Evolutionary conservation across 2,797 vertebrate genomes (phyloP).

Genomic region (Danio kyathit): DNA sequence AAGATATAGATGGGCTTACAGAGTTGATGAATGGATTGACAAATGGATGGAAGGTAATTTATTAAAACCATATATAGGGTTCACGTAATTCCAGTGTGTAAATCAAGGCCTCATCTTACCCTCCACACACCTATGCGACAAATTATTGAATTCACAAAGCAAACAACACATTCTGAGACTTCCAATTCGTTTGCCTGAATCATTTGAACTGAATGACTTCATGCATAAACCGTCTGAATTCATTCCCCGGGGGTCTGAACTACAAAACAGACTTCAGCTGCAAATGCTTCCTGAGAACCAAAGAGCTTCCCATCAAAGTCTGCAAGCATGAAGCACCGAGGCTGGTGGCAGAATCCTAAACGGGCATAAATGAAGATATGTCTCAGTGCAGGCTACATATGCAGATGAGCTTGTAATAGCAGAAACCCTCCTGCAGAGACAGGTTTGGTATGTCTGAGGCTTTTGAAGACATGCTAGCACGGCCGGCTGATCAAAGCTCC

Average conservation of each 20-base stretch:
- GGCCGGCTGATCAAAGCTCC: slow-evolving; percentile 39
- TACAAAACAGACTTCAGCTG: slow-evolving; percentile 29
- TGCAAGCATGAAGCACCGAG: slow-evolving; percentile 6
- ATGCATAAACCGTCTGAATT: background rate
- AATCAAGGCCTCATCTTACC: background rate
- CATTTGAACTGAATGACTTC: slow-evolving; percentile 18
- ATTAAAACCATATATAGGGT: too few species aligned
- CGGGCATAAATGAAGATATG: slow-evolving; percentile 44
- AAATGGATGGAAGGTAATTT: too few species aligned
- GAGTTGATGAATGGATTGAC: too few species aligned
- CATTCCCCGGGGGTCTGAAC: background rate
- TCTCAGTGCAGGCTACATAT: slow-evolving; percentile 39
- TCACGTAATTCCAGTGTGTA: too few species aligned
- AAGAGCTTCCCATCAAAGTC: slow-evolving; percentile 20
- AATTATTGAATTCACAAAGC: background rate
- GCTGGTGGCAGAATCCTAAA: slow-evolving; percentile 35
- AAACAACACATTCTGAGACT: slow-evolving; percentile 6
- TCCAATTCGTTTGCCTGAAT: background rate
- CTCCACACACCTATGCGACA: background rate
- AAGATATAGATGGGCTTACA: too few species aligned
- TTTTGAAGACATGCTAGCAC: slow-evolving; percentile 18
- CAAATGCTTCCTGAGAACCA: slow-evolving; percentile 6
- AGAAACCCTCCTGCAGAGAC: slow-evolving; percentile 40
- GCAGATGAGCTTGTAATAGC: slow-evolving; percentile 47
- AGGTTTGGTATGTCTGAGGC: slow-evolving; percentile 20